These are phyloP conservation scores for Loripinus fragilis DNA, from an alignment of 2,888 invertebrate genomes.

Conservation along the genomic window DNA sequence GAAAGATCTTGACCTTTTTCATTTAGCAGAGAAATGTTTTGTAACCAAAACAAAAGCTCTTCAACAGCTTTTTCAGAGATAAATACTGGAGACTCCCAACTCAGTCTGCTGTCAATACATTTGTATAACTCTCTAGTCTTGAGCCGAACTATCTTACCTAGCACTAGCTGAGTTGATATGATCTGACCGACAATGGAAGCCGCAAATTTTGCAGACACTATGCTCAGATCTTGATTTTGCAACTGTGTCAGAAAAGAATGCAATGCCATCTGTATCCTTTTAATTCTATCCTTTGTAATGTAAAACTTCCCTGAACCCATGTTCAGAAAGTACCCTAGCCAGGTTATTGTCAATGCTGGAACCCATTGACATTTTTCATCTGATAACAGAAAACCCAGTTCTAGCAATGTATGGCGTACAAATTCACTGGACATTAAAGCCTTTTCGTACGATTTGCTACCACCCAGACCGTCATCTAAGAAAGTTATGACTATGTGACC, in stretches of 20 bases:
- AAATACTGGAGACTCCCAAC: constrained; percentile 20
- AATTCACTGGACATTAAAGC: background rate
- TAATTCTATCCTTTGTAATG: background rate
- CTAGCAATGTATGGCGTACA: background rate
- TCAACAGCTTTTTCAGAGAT: constrained; percentile 1
- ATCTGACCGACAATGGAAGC: constrained; percentile 22
- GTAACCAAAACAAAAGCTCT: background rate
- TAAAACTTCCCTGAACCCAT: background rate
- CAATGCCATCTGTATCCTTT: background rate
- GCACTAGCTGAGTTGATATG: constrained; percentile 16
- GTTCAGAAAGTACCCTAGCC: background rate
- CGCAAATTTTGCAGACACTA: constrained; percentile 1
- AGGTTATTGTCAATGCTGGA: background rate
- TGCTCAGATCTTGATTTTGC: background rate
- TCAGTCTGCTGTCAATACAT: constrained; percentile 29
- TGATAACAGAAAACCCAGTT: background rate
- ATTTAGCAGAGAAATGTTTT: background rate
- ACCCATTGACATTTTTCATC: background rate
- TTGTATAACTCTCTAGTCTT: constrained; percentile 30
- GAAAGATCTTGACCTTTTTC: background rate
- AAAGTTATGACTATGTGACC: constrained; percentile 1
- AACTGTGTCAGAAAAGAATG: background rate
- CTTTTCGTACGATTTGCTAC: background rate
- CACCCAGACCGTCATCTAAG: constrained; percentile 10
- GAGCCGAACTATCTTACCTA: constrained; percentile 17